A percentile compares a stretch with the other conserved stretches of the same genome.
Evolutionary conservation across 2,113 vertebrate species (phyloP).

Genomic region (Boleophthalmus pectinirostris): DNA sequence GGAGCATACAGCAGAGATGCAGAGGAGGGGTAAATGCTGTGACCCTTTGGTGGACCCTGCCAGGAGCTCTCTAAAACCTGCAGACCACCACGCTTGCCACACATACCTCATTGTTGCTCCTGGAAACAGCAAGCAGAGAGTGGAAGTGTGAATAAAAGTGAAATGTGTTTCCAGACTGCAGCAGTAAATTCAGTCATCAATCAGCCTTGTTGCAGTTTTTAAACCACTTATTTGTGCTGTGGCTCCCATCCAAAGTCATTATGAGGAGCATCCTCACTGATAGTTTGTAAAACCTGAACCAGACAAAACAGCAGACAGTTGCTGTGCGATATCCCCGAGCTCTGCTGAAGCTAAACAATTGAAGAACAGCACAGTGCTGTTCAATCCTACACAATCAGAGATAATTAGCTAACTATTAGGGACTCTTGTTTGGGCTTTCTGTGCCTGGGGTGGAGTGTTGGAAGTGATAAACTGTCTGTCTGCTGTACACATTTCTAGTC

Average conservation of each 20-base stretch:
- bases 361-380: slow-evolving; percentile 31
- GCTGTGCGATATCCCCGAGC: slow-evolving; percentile 32
- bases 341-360: slow-evolving; percentile 27
- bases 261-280: slow-evolving; percentile 36
- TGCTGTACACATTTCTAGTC: slow-evolving; percentile 52
- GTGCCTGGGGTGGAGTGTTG: slow-evolving; percentile 36
- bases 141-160: slow-evolving; percentile 23
- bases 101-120: slow-evolving; percentile 62
- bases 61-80: slow-evolving; percentile 38
- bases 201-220: slow-evolving; percentile 29
- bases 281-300: slow-evolving; percentile 31
- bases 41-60: slow-evolving; percentile 57
- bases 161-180: slow-evolving; percentile 20
- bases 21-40: slow-evolving; percentile 58
- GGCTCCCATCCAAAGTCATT: slow-evolving; percentile 30
- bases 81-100: slow-evolving; percentile 66
- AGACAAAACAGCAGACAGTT: slow-evolving; percentile 27
- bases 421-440: slow-evolving; percentile 33
- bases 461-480: slow-evolving; percentile 20
- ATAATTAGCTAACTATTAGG: slow-evolving; percentile 52
- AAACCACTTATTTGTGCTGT: slow-evolving; percentile 26
- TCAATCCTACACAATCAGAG: slow-evolving; percentile 47
- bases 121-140: slow-evolving; percentile 47
- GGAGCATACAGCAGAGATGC: slow-evolving; percentile 45
- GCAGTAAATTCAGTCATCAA: slow-evolving; percentile 19